These are phyloP conservation scores for Pardalotus punctatus DNA, from an alignment of 2,113 vertebrate species.

Conservation along the genomic window DNA sequence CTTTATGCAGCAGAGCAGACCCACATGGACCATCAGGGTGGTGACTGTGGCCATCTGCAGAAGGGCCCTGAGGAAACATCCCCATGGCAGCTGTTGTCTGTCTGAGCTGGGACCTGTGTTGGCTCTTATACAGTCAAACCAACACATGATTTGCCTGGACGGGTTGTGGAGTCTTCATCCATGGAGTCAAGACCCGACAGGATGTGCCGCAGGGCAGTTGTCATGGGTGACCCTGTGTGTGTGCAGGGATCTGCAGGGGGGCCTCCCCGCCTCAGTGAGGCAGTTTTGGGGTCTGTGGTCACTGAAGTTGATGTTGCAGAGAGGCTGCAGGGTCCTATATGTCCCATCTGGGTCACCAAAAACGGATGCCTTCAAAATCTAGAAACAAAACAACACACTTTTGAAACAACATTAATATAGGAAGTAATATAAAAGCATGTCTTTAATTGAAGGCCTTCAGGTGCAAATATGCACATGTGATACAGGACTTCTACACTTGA, in stretches of 20 bases:
- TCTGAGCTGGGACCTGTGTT: not conserved
- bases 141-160: not conserved
- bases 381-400: too few relatives aligned
- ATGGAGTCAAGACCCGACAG: fast-evolving
- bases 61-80: not conserved
- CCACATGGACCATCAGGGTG: not conserved
- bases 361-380: too few relatives aligned
- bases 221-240: fast-evolving
- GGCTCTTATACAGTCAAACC: not conserved
- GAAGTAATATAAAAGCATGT: too few relatives aligned
- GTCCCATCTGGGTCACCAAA: too few relatives aligned
- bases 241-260: not conserved
- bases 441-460: too few relatives aligned
- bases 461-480: too few relatives aligned
- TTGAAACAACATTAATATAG: too few relatives aligned
- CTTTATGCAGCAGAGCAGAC: not conserved
- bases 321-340: too few relatives aligned
- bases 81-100: not conserved
- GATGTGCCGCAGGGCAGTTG: not conserved
- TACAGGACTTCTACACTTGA: too few relatives aligned
- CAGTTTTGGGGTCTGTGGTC: too few relatives aligned
- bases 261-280: not conserved
- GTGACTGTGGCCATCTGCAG: not conserved
- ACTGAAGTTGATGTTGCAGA: too few relatives aligned
- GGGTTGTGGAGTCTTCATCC: not conserved